Conservation (phyloP, 2,888 invertebrate species). For the Taphrorychus bicolor region DNA sequence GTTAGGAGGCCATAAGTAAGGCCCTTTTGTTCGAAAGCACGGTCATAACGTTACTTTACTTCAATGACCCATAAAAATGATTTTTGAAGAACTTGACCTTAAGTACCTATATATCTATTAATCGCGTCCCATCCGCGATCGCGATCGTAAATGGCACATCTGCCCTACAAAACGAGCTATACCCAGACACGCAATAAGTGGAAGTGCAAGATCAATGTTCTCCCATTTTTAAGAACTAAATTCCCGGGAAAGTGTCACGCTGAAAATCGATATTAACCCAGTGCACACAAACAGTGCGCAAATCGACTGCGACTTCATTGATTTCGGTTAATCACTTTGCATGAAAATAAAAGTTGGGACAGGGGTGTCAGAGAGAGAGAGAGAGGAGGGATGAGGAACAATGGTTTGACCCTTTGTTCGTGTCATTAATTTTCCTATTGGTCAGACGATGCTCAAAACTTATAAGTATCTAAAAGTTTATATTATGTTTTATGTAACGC, state of each 20-base stretch:
- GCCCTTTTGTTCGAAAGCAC: too few species aligned
- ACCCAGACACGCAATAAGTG: neutral
- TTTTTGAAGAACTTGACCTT: too few species aligned
- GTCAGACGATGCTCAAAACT: too few species aligned
- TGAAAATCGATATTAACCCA: slow-evolving; percentile 6
- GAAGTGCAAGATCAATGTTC: neutral
- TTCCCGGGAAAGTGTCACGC: slow-evolving; percentile 18
- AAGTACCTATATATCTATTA: neutral
- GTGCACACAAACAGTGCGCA: slow-evolving; percentile 21
- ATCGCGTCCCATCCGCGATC: neutral
- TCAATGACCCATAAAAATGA: too few species aligned
- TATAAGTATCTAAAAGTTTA: too few species aligned
- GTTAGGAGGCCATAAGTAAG: too few species aligned
- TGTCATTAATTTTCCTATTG: too few species aligned
- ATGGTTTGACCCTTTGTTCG: too few species aligned
- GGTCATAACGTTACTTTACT: too few species aligned
- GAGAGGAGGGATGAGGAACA: neutral
- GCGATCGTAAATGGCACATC: neutral
- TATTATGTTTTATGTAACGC: too few species aligned
- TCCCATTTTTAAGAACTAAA: slow-evolving; percentile 1
- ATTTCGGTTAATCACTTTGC: neutral
- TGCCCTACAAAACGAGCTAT: neutral
- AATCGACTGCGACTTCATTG: slow-evolving; percentile 1
- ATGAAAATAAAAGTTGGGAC: slow-evolving; percentile 8
- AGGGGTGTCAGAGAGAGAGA: neutral